Evolutionary conservation across 2,797 vertebrate genomes (phyloP).

Genomic region (Protonibea diacanthus): DNA sequence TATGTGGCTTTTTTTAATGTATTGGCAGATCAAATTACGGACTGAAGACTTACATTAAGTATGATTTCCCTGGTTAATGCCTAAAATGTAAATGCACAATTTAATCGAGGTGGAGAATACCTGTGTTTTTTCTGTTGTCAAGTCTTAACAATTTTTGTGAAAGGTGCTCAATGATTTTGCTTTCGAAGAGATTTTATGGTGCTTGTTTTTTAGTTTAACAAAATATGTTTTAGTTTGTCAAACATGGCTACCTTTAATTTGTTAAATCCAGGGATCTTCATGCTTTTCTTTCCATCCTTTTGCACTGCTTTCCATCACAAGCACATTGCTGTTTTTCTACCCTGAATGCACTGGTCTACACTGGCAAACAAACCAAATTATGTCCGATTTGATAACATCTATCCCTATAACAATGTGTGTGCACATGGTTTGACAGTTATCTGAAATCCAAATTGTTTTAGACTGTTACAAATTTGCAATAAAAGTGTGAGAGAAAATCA

Average conservation of each 20-base stretch:
- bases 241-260: not conserved
- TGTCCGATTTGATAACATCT: not conserved
- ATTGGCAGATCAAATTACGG: conserved; percentile 45
- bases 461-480: conserved; percentile 59
- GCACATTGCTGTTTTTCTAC: conserved; percentile 17
- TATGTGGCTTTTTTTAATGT: conserved; percentile 6
- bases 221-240: not conserved
- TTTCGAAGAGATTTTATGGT: not conserved
- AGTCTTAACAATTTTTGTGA: conserved; percentile 21
- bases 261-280: not conserved
- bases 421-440: not conserved
- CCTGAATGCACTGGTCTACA: conserved; percentile 40
- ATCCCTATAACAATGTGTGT: not conserved
- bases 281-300: not conserved
- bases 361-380: conserved; percentile 33
- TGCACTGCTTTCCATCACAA: conserved; percentile 16
- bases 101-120: conserved; percentile 8
- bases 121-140: conserved; percentile 3
- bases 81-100: conserved; percentile 35
- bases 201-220: conserved; percentile 1
- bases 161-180: not conserved
- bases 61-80: conserved; percentile 56
- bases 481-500: conserved; percentile 47
- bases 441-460: conserved; percentile 2
- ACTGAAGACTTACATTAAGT: conserved; percentile 75